These are phyloP conservation scores for Ceratotherium simum DNA, from an alignment of 2,113 vertebrate species.

Conservation along the genomic window DNA sequence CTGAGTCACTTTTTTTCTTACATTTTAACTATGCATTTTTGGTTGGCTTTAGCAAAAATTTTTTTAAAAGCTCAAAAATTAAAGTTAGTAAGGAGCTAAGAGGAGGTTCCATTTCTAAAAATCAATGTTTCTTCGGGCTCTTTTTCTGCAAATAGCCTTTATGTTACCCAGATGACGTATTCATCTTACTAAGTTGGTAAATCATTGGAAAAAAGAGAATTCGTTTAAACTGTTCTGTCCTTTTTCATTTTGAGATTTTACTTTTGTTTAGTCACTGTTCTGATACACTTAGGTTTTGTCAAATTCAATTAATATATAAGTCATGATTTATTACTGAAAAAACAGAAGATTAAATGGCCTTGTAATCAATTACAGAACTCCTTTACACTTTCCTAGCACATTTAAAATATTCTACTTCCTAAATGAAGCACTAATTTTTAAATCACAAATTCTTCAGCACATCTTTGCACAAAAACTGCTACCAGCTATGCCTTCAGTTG, in stretches of 20 bases:
- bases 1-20: background rate
- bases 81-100: background rate
- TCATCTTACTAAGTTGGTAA: background rate
- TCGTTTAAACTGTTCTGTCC: background rate
- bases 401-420: conserved; percentile 4
- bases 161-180: background rate
- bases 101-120: background rate
- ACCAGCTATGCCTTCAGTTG: background rate
- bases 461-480: background rate
- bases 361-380: background rate
- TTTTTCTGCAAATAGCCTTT: background rate
- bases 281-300: background rate
- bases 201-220: background rate
- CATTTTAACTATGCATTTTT: background rate
- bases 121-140: background rate
- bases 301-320: conserved; percentile 15
- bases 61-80: background rate
- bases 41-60: background rate
- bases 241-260: conserved; percentile 15
- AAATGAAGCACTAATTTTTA: conserved; percentile 25
- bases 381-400: background rate
- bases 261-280: background rate
- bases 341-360: background rate
- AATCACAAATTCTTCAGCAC: conserved; percentile 18
- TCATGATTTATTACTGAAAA: background rate